phyloP scores from a whole-genome alignment of 2,113 vertebrate genomes.

The Cathartes aura region DNA sequence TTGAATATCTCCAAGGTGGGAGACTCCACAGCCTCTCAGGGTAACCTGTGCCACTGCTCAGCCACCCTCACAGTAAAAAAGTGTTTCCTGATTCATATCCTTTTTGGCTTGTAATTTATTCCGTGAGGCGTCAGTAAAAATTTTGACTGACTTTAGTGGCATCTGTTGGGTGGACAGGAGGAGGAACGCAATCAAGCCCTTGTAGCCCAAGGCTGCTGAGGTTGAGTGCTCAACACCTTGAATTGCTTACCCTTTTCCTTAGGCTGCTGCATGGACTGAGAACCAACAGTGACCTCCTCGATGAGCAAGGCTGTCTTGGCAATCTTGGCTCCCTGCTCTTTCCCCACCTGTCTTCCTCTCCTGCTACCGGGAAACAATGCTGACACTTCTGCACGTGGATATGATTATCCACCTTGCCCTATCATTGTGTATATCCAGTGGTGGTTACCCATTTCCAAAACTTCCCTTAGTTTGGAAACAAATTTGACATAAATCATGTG shows the following conservation, averaged over 20 bases:
- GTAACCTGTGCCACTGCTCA: neutral
- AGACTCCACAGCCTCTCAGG: neutral
- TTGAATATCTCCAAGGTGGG: neutral
- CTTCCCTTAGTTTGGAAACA: neutral
- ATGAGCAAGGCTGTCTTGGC: neutral
- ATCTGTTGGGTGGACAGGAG: neutral
- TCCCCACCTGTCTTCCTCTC: neutral
- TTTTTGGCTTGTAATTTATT: neutral
- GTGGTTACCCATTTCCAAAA: neutral
- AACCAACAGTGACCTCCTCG: neutral
- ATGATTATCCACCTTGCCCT: neutral
- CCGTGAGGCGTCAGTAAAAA: neutral
- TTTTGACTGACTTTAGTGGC: neutral
- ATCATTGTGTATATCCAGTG: neutral
- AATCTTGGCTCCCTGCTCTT: neutral
- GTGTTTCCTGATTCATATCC: neutral
- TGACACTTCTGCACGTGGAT: neutral
- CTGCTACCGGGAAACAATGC: neutral
- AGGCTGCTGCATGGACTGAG: neutral
- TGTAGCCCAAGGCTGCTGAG: neutral
- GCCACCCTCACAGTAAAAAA: neutral
- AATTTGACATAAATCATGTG: neutral
- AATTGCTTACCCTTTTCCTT: neutral
- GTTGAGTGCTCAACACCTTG: neutral
- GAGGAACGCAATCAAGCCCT: neutral